Evolutionary conservation across 1,140 invertebrate genomes (phyloP), one percentile per base, ranked within the genome.

Genomic region (Leucophenga varia): DNA sequence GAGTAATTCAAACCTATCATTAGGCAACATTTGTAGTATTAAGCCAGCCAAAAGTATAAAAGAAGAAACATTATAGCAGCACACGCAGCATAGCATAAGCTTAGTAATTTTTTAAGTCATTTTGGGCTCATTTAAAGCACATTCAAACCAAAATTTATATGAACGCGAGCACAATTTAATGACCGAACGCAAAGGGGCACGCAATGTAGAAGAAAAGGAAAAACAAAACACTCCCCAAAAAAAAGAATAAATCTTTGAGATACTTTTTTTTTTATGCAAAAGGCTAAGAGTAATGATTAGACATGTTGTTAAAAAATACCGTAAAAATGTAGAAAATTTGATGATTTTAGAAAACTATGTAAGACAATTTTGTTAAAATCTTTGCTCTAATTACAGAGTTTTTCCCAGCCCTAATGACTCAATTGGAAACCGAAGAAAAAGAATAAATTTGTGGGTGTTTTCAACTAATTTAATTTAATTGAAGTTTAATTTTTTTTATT

Each of bases 121-220:
- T 20, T 43, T 42, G 31, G 31, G 40, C 40, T 42, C 40, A 43
- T 43, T 34, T 43, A 34, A 42, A 43, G 22, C 42, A 43, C 42
- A 43, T 43, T 32, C 20, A 34, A 34, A 10, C 22, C 22, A 10
- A 7, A 35, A 34, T 43, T 43, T 43, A 43, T 35, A 43, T 25
- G 22, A n/a, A n/a, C n/a, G n/a, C n/a, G 22, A 31, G 17, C 17
- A 30, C 32, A 43, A 35, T 43, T 43, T 43, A 43, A 43, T 43
- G 42, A 34, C 19, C 42, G 20, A 43, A 43, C 12, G 12, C 6
- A 13, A 35, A 17, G 22, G 21, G 6, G 40, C 22, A 17, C 13
- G 16, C 13, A 42, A 42, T 25, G n/a, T n/a, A 21, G 6, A 12
- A 2, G 6, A 7, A 40, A 2, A 19, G 10, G 10, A 19, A 40